Evolutionary conservation across 2,113 vertebrate genomes (phyloP), one percentile per base, ranked within the genome.

Genomic region (Platysternon megacephalum): DNA sequence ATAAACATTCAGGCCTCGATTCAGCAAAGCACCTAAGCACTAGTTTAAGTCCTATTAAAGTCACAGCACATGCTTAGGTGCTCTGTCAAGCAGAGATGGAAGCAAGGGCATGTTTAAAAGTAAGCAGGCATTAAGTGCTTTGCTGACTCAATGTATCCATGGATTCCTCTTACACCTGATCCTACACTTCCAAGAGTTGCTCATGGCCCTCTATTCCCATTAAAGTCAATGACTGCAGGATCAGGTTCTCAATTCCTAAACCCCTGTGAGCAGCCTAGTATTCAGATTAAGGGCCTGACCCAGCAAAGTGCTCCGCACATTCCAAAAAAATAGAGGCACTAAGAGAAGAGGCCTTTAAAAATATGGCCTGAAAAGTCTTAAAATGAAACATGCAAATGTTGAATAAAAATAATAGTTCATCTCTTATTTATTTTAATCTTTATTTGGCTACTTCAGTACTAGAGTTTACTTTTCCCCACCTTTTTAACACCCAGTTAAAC

Each of bases 401-500:
- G 14, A 81, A n/a, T n/a, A 80, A 79, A 65, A 78, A n/a, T 0
- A 2, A 1, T 68, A 0, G 1, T 68, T 56, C 0, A 7, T 44
- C 81, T 89, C 53, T 49, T 53, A 76, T 76, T 74, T 85, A 49
- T 46, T 79, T 85, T 78, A 72, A 44, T 4, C 1, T 87, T 68
- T n/a, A 88, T 91, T 85, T 88, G 48, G 8, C 56, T 89, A 13
- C 10, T 0, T 55, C 14, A 79, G 80, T 17, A 85, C 5, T 79
- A 68, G 29, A 7, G 3, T 0, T 89, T 48, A 29, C 68, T 93
- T 91, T 86, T 21, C 7, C 3, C 32, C 8, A 3, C 53, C 8
- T 87, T 1, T 35, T 21, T 46, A 9, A 4, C 55, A 2, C 79
- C 52, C 72, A 76, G 5, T 12, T 44, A 22, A 74, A 72, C 10